Percentiles rank a stretch among this genome's conserved stretches.
Evolutionary conservation across 1,140 invertebrate species (phyloP).

Genomic region (Meloidogyne chitwoodi): DNA sequence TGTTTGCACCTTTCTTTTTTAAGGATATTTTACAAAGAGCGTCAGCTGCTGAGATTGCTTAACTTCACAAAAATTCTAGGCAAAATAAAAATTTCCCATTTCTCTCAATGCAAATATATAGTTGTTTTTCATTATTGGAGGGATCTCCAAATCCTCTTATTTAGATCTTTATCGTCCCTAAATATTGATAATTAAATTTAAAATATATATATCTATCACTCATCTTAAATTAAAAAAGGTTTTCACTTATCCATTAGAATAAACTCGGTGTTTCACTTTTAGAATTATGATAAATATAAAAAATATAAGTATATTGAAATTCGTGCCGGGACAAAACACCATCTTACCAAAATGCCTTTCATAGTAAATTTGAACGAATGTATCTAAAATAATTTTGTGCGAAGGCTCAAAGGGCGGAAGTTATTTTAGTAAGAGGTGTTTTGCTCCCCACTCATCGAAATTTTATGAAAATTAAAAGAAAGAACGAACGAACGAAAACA

Average conservation of each 20-base stretch:
- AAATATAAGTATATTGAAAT: not conserved
- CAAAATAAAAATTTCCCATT: not conserved
- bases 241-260: not conserved
- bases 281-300: not conserved
- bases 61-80: not conserved
- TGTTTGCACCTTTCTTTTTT: constrained; percentile 90
- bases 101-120: not conserved
- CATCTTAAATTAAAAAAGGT: not conserved
- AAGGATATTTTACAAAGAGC: constrained; percentile 71
- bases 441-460: no score
- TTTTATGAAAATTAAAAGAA: no score
- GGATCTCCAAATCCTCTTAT: not conserved
- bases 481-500: no score
- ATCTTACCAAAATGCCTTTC: no score
- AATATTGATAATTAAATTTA: not conserved
- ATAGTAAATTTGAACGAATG: no score
- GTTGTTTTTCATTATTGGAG: not conserved
- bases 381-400: no score
- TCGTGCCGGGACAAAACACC: no score
- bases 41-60: constrained; percentile 18
- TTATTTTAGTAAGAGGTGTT: no score
- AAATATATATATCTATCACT: not conserved
- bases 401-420: no score
- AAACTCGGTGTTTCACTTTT: not conserved
- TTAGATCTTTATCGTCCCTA: not conserved